Evolutionary conservation across 1,140 invertebrate species (phyloP), one percentile per base, ranked within the genome.

Genomic region (Trichoplusia ni): DNA sequence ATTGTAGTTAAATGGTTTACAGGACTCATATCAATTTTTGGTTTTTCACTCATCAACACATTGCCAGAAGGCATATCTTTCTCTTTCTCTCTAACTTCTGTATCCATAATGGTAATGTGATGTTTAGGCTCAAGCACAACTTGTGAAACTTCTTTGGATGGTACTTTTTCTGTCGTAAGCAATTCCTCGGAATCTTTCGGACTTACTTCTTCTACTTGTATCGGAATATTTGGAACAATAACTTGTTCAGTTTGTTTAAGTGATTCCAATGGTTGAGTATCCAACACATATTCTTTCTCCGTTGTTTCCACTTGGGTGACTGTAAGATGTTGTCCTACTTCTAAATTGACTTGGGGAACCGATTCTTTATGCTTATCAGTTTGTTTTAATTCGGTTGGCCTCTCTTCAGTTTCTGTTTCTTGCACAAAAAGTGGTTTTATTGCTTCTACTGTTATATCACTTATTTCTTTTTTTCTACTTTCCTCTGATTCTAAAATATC

Each of bases 1-100:
- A 71, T 74, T 18, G 84, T 91, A 33, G 79, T 85, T 19, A 91
- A 69, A 62, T 86, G 83, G 14, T 66, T 72, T 56, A 79, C 80
- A 69, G 64, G 75, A 73, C 73, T 77, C 54, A 81, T 71, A 72
- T 61, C 84, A 56, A 84, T 68, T 69, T 65, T 79, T 84, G 71
- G 73, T 56, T 68, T 51, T 63, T 58, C 35, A 47, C 23, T 64
- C 11, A 31, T 6, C 27, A 67, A 42, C 61, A 63, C 35, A 18
- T 33, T 40, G 6, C 19, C 21, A 49, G 68, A 38, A 27, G 53
- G 38, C 11, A 40, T 23, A n/a, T 51, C 25, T 21, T 58, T 11
- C n/a, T 86, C 84, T 35, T 77, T 81, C 71, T 89, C 86, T 63
- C 63, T 72, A 19, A 69, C 58, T 60, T 70, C 27, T 4, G 72